Base-by-base conservation (phyloP, 2,797 vertebrate species). In the Hirundo rustica region DNA sequence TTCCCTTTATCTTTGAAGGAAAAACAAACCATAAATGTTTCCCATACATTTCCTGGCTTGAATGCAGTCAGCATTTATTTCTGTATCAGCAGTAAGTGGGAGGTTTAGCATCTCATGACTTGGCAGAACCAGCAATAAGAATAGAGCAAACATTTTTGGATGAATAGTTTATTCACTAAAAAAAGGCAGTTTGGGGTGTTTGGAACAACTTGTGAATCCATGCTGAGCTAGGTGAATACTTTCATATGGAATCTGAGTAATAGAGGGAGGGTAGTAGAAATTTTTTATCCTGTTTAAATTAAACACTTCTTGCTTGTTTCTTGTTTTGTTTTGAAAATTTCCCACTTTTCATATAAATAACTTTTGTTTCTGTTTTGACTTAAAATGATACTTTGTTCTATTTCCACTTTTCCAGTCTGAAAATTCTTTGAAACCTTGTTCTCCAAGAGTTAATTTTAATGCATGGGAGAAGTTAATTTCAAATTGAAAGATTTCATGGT, bases 141-240 rank as follows among this genome's bases (percentile, higher is more conserved):
- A 81, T 40, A 61, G 85, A 90, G 32, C 40, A 83, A 81, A 87
- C 93, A 81, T 34, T 7, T 57, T 44, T 73, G 23, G 57, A 89
- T 79, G 19, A 92, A 82, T 74, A 61, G 53, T 89, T 93, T 92
- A 87, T 91, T 92, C 51, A 67, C 50, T 50, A 44, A 76, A 83
- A 91, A 74, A 57, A 89, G 34, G 32, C 61, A 53, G 19, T 83
- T 90, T 88, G 67, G 44, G 14, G 40, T 82, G 74, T 54, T 47
- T 88, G 53, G 62, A 78, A 67, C 34, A 83, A 83, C 11, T 72
- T 90, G 6, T 32, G 58, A 85, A 58, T 88, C 54, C 64, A 40
- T 87, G 30, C n/a, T 92, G 70, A 71, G 16, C 25, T 53, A 88
- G 44, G 44, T 68, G 54, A n/a, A 40, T 71, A 72, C 23, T 77